These are phyloP conservation scores for Nothocercus nigrocapillus DNA, from an alignment of 2,113 vertebrate species.

Conservation along the genomic window DNA sequence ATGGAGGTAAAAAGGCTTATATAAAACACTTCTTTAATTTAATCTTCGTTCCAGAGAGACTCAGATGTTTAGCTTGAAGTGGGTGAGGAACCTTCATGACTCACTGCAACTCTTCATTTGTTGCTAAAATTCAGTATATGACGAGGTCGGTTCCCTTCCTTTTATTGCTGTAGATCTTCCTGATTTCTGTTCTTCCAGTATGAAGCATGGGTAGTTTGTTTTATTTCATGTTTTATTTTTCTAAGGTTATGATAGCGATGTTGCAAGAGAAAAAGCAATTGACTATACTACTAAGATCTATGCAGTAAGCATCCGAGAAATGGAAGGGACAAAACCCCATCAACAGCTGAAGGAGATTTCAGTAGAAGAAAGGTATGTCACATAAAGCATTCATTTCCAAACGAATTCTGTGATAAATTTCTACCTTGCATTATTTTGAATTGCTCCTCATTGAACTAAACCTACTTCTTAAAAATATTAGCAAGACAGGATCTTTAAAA, in stretches of 20 bases:
- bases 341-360: constrained; percentile 90
- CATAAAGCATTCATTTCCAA: not conserved
- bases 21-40: not conserved
- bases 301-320: constrained; percentile 91
- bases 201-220: not conserved
- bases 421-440: not conserved
- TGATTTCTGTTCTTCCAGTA: not conserved
- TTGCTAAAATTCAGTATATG: not conserved
- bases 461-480: not conserved
- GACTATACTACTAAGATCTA: constrained; percentile 95
- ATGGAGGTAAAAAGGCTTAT: constrained; percentile 85
- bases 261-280: constrained; percentile 90
- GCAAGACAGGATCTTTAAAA: not conserved
- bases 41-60: not conserved
- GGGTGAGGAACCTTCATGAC: not conserved
- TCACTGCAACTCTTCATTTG: not conserved
- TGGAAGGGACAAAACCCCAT: constrained; percentile 94
- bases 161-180: not conserved
- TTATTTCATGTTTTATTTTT: constrained; percentile 12
- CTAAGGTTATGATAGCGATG: constrained; percentile 96
- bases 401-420: not conserved
- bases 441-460: not conserved
- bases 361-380: constrained; percentile 90
- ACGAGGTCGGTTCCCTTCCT: not conserved
- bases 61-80: not conserved